Percentiles rank a stretch among this genome's conserved stretches.
phyloP scores from a whole-genome alignment of 1,140 invertebrate species.

The Linepithema humile region DNA sequence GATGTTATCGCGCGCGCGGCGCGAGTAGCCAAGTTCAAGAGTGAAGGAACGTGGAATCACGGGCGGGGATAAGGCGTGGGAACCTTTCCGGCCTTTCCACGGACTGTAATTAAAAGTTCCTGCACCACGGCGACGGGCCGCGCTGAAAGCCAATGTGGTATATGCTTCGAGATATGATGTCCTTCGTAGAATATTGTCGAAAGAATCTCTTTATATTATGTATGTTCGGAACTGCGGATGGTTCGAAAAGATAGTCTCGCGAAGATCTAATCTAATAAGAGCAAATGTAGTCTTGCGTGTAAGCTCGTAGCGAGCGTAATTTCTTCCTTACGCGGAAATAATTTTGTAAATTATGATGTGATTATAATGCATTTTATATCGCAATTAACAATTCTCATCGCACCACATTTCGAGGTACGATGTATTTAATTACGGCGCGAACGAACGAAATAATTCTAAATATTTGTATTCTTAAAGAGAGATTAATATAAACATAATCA shows the following conservation, averaged over 20 bases:
- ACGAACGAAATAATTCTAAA: not conserved
- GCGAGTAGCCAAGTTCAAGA: slow-evolving; percentile 66
- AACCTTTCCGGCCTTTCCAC: slow-evolving; percentile 73
- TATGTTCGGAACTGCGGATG: no score
- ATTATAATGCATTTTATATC: not conserved
- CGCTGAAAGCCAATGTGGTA: not conserved
- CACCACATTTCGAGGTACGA: not conserved
- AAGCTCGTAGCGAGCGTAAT: not conserved
- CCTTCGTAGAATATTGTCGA: not conserved
- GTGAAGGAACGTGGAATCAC: slow-evolving; percentile 46
- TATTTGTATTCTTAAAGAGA: not conserved
- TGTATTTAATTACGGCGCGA: not conserved
- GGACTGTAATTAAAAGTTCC: slow-evolving; percentile 69
- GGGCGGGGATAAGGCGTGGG: slow-evolving; percentile 74
- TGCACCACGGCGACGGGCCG: not conserved
- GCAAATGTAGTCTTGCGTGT: not conserved
- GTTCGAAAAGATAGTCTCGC: not conserved
- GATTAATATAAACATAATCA: not conserved
- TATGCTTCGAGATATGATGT: not conserved
- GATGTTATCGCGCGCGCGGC: slow-evolving; percentile 73
- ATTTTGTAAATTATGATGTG: no score
- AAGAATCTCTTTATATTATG: not conserved
- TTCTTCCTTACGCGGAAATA: no score
- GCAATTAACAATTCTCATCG: not conserved
- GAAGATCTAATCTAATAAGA: not conserved